These are phyloP conservation scores for Megaceryle torquata DNA, from an alignment of 2,113 vertebrate genomes.

Conservation along the genomic window DNA sequence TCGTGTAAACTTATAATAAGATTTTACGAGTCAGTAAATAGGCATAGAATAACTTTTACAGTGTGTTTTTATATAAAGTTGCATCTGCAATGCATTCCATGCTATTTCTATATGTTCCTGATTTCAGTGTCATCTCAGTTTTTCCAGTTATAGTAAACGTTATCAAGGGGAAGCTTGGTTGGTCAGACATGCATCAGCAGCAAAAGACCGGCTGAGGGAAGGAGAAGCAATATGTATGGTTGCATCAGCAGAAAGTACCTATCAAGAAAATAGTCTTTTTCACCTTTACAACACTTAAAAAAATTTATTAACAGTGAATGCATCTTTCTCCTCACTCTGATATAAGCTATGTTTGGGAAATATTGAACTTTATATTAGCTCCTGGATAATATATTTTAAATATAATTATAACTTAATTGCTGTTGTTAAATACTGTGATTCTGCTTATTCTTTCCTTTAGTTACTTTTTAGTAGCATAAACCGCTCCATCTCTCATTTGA, in stretches of 20 bases:
- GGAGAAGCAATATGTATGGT: not conserved
- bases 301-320: not conserved
- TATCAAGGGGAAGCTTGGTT: not conserved
- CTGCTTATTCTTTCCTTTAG: not conserved
- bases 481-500: not conserved
- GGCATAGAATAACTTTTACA: not conserved
- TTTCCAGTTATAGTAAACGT: not conserved
- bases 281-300: not conserved
- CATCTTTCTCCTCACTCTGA: not conserved
- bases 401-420: not conserved
- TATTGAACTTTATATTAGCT: not conserved
- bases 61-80: not conserved
- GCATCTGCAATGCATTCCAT: not conserved
- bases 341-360: not conserved
- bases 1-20: not conserved
- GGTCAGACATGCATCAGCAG: not conserved
- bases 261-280: not conserved
- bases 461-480: not conserved
- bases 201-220: not conserved
- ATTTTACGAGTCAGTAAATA: not conserved
- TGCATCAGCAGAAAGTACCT: not conserved
- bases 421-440: not conserved
- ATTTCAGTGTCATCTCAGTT: not conserved
- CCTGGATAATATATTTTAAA: not conserved
- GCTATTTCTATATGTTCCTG: not conserved